Percentiles rank a stretch among this genome's conserved stretches.
Evolutionary conservation across 2,797 vertebrate species (phyloP).

Genomic region (Triplophysa yarkandensis): DNA sequence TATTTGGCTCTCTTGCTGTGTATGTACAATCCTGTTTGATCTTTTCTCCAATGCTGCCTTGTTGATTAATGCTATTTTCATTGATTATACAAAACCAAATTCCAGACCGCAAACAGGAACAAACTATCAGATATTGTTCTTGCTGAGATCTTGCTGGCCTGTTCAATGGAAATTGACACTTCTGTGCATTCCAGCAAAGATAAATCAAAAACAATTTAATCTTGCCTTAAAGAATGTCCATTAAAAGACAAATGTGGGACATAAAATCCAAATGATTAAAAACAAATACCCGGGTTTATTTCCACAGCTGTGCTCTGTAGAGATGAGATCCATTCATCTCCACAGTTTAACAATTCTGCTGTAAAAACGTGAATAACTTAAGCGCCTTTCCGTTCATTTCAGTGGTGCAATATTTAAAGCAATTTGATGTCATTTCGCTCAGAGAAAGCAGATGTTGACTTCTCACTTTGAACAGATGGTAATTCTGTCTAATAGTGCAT

Average conservation of each 20-base stretch:
- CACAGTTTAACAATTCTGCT: conserved; percentile 17
- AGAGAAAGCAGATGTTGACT: conserved; percentile 88
- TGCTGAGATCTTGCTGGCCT: conserved; percentile 1
- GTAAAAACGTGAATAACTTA: conserved; percentile 38
- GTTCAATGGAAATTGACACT: conserved; percentile 37
- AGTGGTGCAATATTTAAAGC: conserved; percentile 49
- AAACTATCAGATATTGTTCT: conserved; percentile 30
- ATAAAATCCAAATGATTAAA: conserved; percentile 21
- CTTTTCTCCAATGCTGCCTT: conserved; percentile 25
- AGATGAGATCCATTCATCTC: conserved; percentile 17
- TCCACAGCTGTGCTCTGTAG: conserved; percentile 17
- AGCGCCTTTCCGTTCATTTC: conserved; percentile 35
- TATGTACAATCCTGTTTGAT: conserved; percentile 30
- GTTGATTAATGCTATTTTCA: conserved; percentile 39
- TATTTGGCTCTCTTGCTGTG: conserved; percentile 20
- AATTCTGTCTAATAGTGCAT: conserved; percentile 92
- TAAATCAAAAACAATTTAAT: conserved; percentile 43
- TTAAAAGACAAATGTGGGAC: conserved; percentile 26
- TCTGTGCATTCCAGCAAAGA: conserved; percentile 5
- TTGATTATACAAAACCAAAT: conserved; percentile 34
- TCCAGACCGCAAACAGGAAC: conserved; percentile 23
- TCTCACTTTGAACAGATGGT: conserved; percentile 95
- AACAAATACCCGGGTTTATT: conserved; percentile 22
- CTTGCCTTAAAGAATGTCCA: conserved; percentile 20
- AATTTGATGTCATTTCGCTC: conserved; percentile 54